These are phyloP conservation scores for Halocynthia roretzi DNA, from an alignment of 23 tunicate genomes.

Conservation along the genomic window DNA sequence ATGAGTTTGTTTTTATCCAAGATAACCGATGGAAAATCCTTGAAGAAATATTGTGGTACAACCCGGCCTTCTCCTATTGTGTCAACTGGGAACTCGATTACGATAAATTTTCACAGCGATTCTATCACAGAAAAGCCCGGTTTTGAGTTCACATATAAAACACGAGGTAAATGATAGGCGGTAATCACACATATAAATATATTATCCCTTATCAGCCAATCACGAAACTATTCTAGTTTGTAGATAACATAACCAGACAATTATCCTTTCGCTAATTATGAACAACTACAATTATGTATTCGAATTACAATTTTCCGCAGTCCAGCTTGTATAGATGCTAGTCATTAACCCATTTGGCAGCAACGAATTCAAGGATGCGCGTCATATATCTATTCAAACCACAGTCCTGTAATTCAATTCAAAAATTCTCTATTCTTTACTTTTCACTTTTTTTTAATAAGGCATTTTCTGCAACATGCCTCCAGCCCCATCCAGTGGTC, in stretches of 20 bases:
- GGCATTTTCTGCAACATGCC: slow-evolving; percentile 37
- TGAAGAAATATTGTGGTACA: slow-evolving; percentile 33
- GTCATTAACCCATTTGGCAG: too few species aligned
- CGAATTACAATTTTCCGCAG: too few species aligned
- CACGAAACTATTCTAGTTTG: too few species aligned
- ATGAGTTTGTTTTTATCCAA: neutral
- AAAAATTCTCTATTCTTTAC: neutral
- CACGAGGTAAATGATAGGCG: slow-evolving; percentile 23
- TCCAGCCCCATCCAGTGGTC: slow-evolving; percentile 34
- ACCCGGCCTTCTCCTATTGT: slow-evolving; percentile 7
- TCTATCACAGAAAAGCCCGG: slow-evolving; percentile 28
- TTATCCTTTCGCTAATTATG: too few species aligned
- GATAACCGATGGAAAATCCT: slow-evolving; percentile 26
- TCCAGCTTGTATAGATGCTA: too few species aligned
- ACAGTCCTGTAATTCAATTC: neutral
- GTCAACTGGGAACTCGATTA: slow-evolving; percentile 42
- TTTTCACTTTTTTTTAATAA: neutral
- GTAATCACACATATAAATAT: neutral
- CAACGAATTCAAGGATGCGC: too few species aligned
- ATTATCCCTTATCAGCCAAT: too few species aligned
- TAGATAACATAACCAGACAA: too few species aligned
- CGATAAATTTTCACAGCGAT: slow-evolving; percentile 47
- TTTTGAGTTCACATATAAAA: slow-evolving; percentile 30
- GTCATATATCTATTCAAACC: neutral
- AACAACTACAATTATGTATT: too few species aligned